Percentiles rank a stretch among this genome's conserved stretches.
Evolutionary conservation across 2,797 vertebrate species (phyloP).

Genomic region (Huso huso): DNA sequence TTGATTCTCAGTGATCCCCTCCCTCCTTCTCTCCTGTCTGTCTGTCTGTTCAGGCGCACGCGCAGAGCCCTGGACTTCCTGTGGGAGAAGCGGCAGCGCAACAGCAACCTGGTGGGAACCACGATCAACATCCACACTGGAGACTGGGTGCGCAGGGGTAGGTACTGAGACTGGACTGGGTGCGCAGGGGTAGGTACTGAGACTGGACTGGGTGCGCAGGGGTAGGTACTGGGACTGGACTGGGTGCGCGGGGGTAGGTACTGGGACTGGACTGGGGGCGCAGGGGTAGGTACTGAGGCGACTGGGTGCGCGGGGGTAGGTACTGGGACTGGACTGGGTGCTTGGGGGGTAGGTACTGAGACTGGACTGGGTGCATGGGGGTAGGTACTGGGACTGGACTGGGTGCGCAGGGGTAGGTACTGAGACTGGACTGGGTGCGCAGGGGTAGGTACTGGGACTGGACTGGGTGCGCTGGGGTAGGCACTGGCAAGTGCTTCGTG

Average conservation of each 20-base stretch:
- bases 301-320: neutral
- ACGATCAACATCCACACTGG: slow-evolving; percentile 98
- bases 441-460: neutral
- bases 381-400: neutral
- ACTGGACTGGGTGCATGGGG: too few relatives aligned
- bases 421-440: neutral
- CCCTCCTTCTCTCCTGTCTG: slow-evolving; percentile 8
- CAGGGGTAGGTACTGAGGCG: neutral
- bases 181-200: neutral
- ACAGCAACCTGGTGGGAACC: slow-evolving; percentile 95
- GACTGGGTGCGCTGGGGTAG: neutral
- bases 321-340: neutral
- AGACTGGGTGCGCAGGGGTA: slow-evolving; percentile 92
- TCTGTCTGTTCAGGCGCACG: slow-evolving; percentile 68
- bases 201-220: neutral
- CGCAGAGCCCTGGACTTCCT: slow-evolving; percentile 94
- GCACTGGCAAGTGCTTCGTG: neutral
- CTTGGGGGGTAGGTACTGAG: slow-evolving; percentile 26
- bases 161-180: slow-evolving; percentile 16
- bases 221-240: neutral
- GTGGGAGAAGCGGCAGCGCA: slow-evolving; percentile 96
- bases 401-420: neutral
- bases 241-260: neutral
- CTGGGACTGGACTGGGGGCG: neutral
- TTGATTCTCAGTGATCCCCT: neutral